Evolutionary conservation across 2,888 invertebrate genomes (phyloP), one percentile per base, ranked within the genome.

Genomic region (Acanthosepion pharaonis): DNA sequence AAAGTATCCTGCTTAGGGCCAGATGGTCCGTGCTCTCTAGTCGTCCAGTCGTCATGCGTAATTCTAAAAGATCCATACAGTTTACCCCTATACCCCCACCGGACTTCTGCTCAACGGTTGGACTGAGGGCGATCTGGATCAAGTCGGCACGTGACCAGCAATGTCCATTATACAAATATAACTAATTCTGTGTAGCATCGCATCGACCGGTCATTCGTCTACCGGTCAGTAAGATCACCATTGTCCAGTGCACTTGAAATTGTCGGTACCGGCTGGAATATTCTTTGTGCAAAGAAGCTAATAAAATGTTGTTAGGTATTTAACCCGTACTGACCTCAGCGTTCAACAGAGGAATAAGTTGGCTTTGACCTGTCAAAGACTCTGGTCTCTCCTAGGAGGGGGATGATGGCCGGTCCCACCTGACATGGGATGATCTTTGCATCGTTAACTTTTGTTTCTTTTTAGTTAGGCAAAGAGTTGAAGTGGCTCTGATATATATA

Each of bases 41-140:
- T 18, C n/a, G n/a, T 33, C 23, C 78, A 33, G 59, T 25, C 59
- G 20, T 23, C 23, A 78, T 33, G 78, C n/a, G 18, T 11, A 78
- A 78, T 78, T 78, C n/a, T 78, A n/a, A 78, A 78, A 33, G 78
- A 78, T 78, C 78, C 64, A 51, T 64, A n/a, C 78, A 11, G 3
- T 3, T n/a, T 4, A 2, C 9, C 3, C n/a, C n/a, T 4, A 2
- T 15, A 3, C 11, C n/a, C 15, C 18, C 8, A 0, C 78, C n/a
- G n/a, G n/a, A 78, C n/a, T 11, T n/a, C 15, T n/a, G n/a, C 78
- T 78, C n/a, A 78, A 11, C n/a, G 78, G n/a, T 11, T 78, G 78
- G n/a, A 15, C 78, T 33, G 11, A 11, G n/a, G 78, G 78, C 78
- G 78, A 78, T 15, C n/a, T n/a, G 78, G 78, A 78, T 78, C 78